phyloP scores from a whole-genome alignment of 2,797 vertebrate species.

The Ateles fusciceps region DNA sequence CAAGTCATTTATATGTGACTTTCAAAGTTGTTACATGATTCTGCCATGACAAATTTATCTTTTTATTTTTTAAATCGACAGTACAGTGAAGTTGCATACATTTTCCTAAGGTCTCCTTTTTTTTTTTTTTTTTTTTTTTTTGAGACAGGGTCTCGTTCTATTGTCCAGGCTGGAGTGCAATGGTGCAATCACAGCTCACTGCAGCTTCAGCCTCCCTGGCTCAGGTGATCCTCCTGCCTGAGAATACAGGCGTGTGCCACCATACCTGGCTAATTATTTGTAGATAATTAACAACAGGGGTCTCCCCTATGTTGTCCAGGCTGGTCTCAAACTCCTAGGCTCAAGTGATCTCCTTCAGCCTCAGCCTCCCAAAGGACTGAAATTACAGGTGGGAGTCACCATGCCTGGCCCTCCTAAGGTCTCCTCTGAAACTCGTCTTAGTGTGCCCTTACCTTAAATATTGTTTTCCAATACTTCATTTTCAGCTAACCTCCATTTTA shows the following conservation, averaged over 20 bases:
- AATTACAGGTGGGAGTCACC: neutral
- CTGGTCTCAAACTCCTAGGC: neutral
- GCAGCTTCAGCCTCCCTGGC: neutral
- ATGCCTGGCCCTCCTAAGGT: neutral
- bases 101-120: neutral
- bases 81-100: neutral
- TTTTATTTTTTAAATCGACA: neutral
- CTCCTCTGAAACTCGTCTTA: neutral
- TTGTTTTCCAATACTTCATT: neutral
- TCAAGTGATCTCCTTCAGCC: neutral
- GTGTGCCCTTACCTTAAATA: neutral
- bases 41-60: neutral
- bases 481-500: neutral
- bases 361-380: neutral
- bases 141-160: accelerated
- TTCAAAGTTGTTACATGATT: neutral
- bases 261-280: neutral
- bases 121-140: too few species aligned
- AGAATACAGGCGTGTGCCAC: neutral
- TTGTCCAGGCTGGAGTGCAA: neutral
- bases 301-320: neutral
- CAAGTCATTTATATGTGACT: neutral
- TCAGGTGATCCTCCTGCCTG: neutral
- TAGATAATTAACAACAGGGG: neutral
- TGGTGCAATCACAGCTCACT: neutral